Base-by-base conservation (phyloP, 2,888 invertebrate species). In the Hirtodrosophila alboralis region DNA sequence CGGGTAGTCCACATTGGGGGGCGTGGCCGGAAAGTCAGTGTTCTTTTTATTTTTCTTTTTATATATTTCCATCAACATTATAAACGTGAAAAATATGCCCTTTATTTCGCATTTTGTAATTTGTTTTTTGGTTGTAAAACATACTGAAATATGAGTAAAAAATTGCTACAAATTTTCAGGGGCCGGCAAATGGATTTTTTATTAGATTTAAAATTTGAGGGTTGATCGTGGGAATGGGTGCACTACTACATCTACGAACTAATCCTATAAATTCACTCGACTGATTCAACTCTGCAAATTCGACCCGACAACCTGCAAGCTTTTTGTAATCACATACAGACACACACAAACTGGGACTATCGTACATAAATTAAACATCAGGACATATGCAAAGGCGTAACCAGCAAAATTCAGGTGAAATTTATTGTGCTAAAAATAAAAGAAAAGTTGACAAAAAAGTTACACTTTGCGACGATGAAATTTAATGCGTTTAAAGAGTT, bases 321-420 rank as follows among this genome's bases (percentile, higher is more conserved):
- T 74, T 48, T n/a, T 33, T 37, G 14, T 40, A 59, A 62, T 73
- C 58, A 44, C 23, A 34, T 52, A 33, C 36, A 28, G 47, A 56
- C 59, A 62, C 51, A 43, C 56, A 60, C 31, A 12, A 66, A 51
- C 51, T 52, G 37, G 10, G 27, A 43, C 37, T 58, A 56, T 36
- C 43, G 69, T 37, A 49, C 72, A 87, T 87, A 85, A 87, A 87
- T 87, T 83, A 71, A 62, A 51, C 41, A 63, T 51, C 62, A 69
- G 7, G 86, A 87, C 87, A 87, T 86, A 87, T 86, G 87, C 87
- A 84, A 63, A 86, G 87, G 86, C 87, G 86, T 81, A 84, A 79
- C 84, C 72, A 52, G 62, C 65, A 64, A 56, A 72, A 68, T 70
- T 56, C 87, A 87, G 87, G 87, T 87, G 56, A 83, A 86, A 87